These are phyloP conservation scores for Pontoporia blainvillei DNA, from an alignment of 2,113 vertebrate species.

Conservation along the genomic window DNA sequence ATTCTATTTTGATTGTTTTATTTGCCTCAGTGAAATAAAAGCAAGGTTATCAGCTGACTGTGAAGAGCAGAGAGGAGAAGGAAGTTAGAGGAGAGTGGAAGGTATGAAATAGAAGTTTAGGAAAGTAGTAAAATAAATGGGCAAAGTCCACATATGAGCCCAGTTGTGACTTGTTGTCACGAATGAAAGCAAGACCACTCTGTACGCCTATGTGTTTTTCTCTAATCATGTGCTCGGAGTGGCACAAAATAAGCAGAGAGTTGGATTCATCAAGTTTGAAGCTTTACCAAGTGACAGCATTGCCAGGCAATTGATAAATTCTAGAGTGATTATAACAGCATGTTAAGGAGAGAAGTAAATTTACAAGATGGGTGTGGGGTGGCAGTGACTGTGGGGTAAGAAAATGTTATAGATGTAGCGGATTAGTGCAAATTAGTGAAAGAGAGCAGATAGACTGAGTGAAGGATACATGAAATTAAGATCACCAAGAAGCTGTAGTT, in stretches of 20 bases:
- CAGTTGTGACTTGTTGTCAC: neutral
- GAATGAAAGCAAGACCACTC: neutral
- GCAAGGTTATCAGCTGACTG: neutral
- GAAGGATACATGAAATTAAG: neutral
- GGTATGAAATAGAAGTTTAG: neutral
- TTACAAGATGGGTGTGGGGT: accelerated
- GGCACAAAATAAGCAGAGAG: neutral
- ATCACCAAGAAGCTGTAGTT: neutral
- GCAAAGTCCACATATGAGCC: accelerated
- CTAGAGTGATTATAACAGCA: neutral
- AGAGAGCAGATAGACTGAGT: neutral
- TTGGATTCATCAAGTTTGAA: neutral
- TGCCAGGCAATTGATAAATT: neutral
- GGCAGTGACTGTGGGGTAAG: neutral
- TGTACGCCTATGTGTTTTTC: neutral
- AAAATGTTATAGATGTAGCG: neutral
- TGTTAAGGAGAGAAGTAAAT: neutral
- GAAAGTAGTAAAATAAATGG: neutral
- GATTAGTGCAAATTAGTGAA: no score
- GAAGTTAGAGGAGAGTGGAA: neutral
- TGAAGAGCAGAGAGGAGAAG: neutral
- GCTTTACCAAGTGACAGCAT: neutral
- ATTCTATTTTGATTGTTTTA: neutral
- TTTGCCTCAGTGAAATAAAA: neutral
- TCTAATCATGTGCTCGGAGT: neutral